These are phyloP conservation scores for Petroica traversi DNA, from an alignment of 2,113 vertebrate genomes.

Conservation along the genomic window DNA sequence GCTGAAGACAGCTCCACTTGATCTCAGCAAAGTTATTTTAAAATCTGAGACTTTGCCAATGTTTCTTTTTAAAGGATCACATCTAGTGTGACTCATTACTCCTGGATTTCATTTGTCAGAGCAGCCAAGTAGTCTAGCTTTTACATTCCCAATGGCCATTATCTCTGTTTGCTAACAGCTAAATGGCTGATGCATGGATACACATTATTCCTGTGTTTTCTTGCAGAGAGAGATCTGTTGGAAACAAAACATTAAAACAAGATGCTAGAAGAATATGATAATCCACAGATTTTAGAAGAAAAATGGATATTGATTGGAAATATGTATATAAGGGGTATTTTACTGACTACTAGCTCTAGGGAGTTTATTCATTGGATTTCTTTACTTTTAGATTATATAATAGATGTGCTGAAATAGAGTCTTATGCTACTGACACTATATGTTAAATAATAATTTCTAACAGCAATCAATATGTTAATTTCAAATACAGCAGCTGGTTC, in stretches of 20 bases:
- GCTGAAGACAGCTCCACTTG: slow-evolving; percentile 55
- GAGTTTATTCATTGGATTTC: not conserved
- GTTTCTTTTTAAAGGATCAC: slow-evolving; percentile 66
- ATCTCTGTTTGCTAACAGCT: slow-evolving; percentile 64
- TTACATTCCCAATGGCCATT: slow-evolving; percentile 50
- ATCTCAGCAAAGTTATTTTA: slow-evolving; percentile 70
- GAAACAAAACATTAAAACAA: not conserved
- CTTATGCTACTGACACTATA: not conserved
- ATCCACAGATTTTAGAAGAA: not conserved
- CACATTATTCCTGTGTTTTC: slow-evolving; percentile 44
- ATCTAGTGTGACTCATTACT: slow-evolving; percentile 67
- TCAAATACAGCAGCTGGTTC: not conserved
- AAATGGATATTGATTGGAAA: not conserved
- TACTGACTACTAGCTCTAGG: not conserved
- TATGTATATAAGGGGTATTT: not conserved
- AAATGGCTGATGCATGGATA: slow-evolving; percentile 28
- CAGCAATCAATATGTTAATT: slow-evolving; percentile 3
- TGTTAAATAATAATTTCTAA: slow-evolving; percentile 3
- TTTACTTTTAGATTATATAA: not conserved
- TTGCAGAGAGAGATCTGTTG: not conserved
- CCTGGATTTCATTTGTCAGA: slow-evolving; percentile 65
- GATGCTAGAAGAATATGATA: not conserved
- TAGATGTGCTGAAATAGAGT: not conserved
- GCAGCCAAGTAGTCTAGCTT: slow-evolving; percentile 33
- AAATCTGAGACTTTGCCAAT: slow-evolving; percentile 63